Percentiles rank a stretch among this genome's conserved stretches.
Evolutionary conservation across 1,140 invertebrate genomes (phyloP).

Genomic region (Sitodiplosis mosellana): DNA sequence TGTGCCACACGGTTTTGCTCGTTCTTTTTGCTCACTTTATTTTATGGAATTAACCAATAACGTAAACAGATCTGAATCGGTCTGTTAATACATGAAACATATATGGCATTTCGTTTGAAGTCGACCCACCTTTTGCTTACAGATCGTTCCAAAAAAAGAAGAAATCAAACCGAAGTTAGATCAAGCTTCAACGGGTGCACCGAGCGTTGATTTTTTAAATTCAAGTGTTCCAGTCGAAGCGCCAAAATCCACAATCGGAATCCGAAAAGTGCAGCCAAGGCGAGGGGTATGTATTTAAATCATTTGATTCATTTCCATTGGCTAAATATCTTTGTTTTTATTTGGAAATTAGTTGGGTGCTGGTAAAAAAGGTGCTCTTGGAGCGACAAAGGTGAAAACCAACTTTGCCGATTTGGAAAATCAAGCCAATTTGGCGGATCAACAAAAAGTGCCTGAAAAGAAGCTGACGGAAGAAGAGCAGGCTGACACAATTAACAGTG

Average conservation of each 20-base stretch:
- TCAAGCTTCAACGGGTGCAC: slow-evolving; percentile 5
- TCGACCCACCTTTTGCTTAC: too few relatives aligned
- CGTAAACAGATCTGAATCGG: too few relatives aligned
- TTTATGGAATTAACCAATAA: too few relatives aligned
- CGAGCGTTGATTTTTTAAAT: slow-evolving; percentile 26
- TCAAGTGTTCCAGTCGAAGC: slow-evolving; percentile 20
- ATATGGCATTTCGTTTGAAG: too few relatives aligned
- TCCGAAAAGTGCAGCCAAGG: slow-evolving; percentile 42
- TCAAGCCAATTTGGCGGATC: slow-evolving; percentile 64
- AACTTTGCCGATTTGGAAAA: slow-evolving; percentile 95
- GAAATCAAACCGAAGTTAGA: slow-evolving; percentile 5
- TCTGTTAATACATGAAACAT: too few relatives aligned
- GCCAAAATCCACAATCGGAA: slow-evolving; percentile 52
- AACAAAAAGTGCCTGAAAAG: slow-evolving; percentile 31
- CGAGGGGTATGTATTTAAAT: slow-evolving; percentile 33
- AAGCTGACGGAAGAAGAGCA: slow-evolving; percentile 29
- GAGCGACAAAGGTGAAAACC: slow-evolving; percentile 85
- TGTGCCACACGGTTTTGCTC: background rate
- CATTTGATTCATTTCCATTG: background rate
- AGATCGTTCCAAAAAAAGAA: slow-evolving; percentile 10
- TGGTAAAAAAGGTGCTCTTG: slow-evolving; percentile 70
- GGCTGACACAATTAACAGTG: slow-evolving; percentile 45
- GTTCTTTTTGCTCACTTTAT: background rate
- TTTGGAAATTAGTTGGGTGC: slow-evolving; percentile 42
- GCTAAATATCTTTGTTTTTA: slow-evolving; percentile 5